Conservation (phyloP, 1,140 invertebrate species). For the Aleiodes sp. region DNA sequence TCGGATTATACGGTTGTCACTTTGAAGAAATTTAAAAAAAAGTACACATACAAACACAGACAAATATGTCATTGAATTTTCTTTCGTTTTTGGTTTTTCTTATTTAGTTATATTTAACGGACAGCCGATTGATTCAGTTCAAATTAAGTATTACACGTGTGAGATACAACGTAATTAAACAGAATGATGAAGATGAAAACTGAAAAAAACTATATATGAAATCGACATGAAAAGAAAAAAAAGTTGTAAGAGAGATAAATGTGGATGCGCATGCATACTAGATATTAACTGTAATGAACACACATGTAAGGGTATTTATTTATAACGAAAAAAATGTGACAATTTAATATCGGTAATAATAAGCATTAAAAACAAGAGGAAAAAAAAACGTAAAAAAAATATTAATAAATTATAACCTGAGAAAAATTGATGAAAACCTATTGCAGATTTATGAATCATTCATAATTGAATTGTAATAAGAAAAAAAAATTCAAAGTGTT, state of each 20-base stretch:
- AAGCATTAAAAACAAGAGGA: not conserved
- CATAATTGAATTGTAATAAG: slow-evolving; percentile 15
- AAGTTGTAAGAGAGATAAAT: slow-evolving; percentile 1
- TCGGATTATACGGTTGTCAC: slow-evolving; percentile 26
- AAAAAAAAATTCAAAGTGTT: slow-evolving; percentile 15
- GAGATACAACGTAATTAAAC: slow-evolving; percentile 36
- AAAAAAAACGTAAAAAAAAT: slow-evolving; percentile 29
- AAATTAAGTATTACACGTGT: slow-evolving; percentile 50
- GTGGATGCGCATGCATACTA: slow-evolving; percentile 36
- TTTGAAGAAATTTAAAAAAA: slow-evolving; percentile 1
- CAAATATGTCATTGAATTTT: not conserved
- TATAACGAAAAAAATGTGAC: slow-evolving; percentile 31
- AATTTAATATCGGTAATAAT: slow-evolving; percentile 30
- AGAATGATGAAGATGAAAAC: slow-evolving; percentile 24
- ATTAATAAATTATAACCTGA: slow-evolving; percentile 18
- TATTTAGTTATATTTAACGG: slow-evolving; percentile 32
- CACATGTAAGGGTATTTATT: slow-evolving; percentile 49
- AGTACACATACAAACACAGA: not conserved
- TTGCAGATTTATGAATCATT: slow-evolving; percentile 35
- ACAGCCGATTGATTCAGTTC: slow-evolving; percentile 43
- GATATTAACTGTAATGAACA: slow-evolving; percentile 41
- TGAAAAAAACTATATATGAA: slow-evolving; percentile 13
- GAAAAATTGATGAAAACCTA: slow-evolving; percentile 24
- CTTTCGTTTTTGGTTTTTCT: slow-evolving; percentile 5
- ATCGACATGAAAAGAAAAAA: slow-evolving; percentile 11